A percentile compares a stretch with the other conserved stretches of the same genome.
These are phyloP conservation scores for Epinephelus malabaricus DNA, from an alignment of 2,797 vertebrate genomes.

Conservation along the genomic window DNA sequence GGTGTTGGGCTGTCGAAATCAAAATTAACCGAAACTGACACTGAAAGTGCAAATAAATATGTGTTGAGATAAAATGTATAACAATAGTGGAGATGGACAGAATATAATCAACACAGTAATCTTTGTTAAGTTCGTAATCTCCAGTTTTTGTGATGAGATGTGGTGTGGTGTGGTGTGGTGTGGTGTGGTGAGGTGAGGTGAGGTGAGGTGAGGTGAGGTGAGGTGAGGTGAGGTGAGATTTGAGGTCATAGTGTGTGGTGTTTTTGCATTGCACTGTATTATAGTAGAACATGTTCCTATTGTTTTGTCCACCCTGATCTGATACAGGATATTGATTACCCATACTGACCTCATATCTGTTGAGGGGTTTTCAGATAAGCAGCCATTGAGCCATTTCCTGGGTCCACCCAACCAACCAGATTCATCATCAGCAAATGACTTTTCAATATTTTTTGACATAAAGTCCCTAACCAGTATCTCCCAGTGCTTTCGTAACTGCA, in stretches of 20 bases:
- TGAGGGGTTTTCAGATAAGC: background rate
- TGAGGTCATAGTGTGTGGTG: background rate
- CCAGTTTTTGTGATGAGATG: background rate
- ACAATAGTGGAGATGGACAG: background rate
- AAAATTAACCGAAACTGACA: too few relatives aligned
- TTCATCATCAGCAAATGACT: background rate
- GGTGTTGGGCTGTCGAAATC: too few relatives aligned
- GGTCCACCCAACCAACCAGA: background rate
- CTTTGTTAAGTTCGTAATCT: background rate
- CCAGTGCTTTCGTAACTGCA: background rate
- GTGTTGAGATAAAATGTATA: background rate
- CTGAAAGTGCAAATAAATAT: too few relatives aligned
- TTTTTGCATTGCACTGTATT: background rate
- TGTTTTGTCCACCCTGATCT: constrained; percentile 5
- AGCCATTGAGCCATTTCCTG: background rate
- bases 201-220: too few relatives aligned
- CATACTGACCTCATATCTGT: constrained; percentile 1
- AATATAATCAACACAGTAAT: background rate
- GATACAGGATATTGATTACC: background rate
- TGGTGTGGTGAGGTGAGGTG: too few relatives aligned
- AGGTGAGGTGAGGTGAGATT: background rate
- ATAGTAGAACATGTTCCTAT: background rate
- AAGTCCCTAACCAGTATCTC: background rate
- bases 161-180: background rate
- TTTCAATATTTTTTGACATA: background rate